These are phyloP conservation scores for Cynodonichthys magdalenae DNA, from an alignment of 2,797 vertebrate species.

Conservation along the genomic window DNA sequence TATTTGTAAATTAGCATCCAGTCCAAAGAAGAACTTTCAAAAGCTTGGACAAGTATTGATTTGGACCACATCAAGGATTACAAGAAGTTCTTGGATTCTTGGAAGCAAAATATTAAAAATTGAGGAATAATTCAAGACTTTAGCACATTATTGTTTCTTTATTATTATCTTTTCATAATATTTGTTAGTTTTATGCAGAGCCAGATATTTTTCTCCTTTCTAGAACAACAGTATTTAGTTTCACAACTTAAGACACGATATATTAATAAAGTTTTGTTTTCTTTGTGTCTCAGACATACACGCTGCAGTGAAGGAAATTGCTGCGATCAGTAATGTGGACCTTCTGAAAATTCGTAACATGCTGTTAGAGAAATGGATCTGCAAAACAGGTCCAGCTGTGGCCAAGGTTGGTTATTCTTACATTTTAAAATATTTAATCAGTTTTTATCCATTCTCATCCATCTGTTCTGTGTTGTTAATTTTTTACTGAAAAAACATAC, in stretches of 20 bases:
- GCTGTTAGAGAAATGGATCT: slow-evolving; percentile 93
- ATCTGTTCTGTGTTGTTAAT: neutral
- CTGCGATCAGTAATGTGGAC: slow-evolving; percentile 88
- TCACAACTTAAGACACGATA: neutral
- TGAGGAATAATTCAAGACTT: no score
- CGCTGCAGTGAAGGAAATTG: slow-evolving; percentile 87
- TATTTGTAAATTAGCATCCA: neutral
- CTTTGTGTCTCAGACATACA: slow-evolving; percentile 86
- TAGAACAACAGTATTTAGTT: no score
- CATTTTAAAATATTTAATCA: no score
- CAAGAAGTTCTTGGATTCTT: neutral
- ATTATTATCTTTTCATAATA: no score
- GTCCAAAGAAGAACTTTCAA: no score
- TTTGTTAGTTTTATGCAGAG: no score
- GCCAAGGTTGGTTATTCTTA: slow-evolving; percentile 74
- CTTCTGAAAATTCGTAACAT: slow-evolving; percentile 88
- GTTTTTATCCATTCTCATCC: neutral
- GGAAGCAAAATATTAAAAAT: no score
- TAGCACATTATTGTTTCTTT: no score
- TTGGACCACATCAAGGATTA: neutral
- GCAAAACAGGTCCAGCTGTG: slow-evolving; percentile 75
- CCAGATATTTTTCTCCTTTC: no score
- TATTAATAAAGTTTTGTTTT: neutral
- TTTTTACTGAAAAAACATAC: neutral
- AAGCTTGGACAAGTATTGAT: no score